These are phyloP conservation scores for Sebastes kiyomatsui DNA, from an alignment of 2,797 vertebrate genomes.

Conservation along the genomic window DNA sequence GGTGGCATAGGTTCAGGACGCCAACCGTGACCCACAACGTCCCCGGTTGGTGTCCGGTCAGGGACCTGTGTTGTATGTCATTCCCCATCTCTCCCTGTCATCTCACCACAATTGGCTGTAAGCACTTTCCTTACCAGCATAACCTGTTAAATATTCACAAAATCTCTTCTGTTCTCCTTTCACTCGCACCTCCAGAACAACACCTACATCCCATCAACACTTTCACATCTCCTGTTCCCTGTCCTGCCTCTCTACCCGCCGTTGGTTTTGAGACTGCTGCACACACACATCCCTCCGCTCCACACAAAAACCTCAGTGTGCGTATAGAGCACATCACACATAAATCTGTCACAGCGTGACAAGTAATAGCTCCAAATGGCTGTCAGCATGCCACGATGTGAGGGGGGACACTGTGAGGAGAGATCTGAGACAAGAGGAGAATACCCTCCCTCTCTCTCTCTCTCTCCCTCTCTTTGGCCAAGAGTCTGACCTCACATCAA, in stretches of 20 bases:
- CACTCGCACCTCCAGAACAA: neutral
- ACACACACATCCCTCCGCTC: slow-evolving; percentile 18
- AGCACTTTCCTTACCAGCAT: neutral
- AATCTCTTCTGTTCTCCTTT: neutral
- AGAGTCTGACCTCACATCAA: slow-evolving; percentile 76
- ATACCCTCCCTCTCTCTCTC: slow-evolving; percentile 16
- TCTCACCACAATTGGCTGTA: neutral
- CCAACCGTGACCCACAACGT: neutral
- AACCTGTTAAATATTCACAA: neutral
- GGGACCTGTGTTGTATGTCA: neutral
- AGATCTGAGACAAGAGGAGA: slow-evolving; percentile 63
- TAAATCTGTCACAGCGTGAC: slow-evolving; percentile 70
- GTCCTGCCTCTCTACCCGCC: neutral
- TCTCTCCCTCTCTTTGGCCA: slow-evolving; percentile 37
- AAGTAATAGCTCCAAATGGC: slow-evolving; percentile 73
- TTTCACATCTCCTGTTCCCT: slow-evolving; percentile 4
- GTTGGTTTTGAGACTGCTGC: slow-evolving; percentile 21
- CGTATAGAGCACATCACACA: slow-evolving; percentile 31
- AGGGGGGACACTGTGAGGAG: slow-evolving; percentile 49
- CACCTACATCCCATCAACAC: neutral
- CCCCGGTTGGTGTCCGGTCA: neutral
- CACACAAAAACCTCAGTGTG: slow-evolving; percentile 45
- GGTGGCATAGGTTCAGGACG: neutral
- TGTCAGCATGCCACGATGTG: slow-evolving; percentile 64
- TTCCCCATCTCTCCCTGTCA: neutral